Evolutionary conservation across 2,888 invertebrate genomes (phyloP).

Genomic region (Argyra leucocephala): DNA sequence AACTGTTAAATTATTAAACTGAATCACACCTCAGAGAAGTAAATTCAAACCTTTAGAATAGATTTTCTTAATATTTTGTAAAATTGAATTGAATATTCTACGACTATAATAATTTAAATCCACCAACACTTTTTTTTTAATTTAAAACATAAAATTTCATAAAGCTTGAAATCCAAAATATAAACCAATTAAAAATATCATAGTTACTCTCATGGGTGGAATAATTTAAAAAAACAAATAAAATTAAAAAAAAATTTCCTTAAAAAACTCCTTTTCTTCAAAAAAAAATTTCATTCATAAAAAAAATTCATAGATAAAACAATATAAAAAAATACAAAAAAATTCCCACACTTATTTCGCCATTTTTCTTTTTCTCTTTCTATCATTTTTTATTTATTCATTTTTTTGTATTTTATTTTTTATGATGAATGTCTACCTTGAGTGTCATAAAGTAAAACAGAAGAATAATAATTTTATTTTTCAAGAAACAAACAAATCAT

Average conservation of each 20-base stretch:
- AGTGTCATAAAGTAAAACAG: neutral
- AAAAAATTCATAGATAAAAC: neutral
- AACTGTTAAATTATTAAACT: no score
- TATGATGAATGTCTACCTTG: constrained; percentile 4
- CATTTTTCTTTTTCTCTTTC: neutral
- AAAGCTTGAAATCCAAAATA: neutral
- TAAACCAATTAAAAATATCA: constrained; percentile 3
- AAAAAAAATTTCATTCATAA: neutral
- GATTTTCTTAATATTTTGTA: no score
- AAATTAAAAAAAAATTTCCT: neutral
- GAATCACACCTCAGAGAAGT: no score
- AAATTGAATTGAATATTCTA: no score
- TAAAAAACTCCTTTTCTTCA: neutral
- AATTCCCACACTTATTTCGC: neutral
- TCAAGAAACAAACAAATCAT: constrained; percentile 1
- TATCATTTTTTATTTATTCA: no score
- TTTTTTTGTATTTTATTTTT: neutral
- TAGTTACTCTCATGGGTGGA: neutral
- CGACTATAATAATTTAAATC: no score
- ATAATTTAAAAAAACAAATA: neutral
- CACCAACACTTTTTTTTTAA: no score
- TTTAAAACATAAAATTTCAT: no score
- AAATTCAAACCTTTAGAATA: no score
- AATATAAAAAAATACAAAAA: no score
- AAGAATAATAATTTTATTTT: neutral